A percentile compares a stretch with the other conserved stretches of the same genome.
Evolutionary conservation across 2,888 invertebrate genomes (phyloP).

Genomic region (Hyles lineata): DNA sequence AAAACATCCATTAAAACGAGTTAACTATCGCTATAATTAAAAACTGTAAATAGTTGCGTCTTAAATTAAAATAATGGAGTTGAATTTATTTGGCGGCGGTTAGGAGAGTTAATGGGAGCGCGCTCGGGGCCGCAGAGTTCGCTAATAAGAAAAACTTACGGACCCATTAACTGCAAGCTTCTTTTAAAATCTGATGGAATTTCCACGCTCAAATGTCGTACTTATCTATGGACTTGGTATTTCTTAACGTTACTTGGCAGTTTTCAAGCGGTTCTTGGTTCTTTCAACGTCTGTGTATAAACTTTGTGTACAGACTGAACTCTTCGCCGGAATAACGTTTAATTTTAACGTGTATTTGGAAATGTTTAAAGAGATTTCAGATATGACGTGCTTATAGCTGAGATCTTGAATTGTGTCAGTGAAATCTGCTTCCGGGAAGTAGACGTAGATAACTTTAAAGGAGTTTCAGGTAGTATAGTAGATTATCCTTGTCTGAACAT

Average conservation of each 20-base stretch:
- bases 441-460: no score
- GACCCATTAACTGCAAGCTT: constrained; percentile 21
- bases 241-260: constrained; percentile 15
- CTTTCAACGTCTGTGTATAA: constrained; percentile 1
- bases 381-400: no score
- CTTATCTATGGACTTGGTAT: constrained; percentile 17
- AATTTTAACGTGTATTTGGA: neutral
- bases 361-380: no score
- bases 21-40: constrained; percentile 1
- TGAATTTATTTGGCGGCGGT: constrained; percentile 50
- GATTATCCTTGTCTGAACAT: no score
- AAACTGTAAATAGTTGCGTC: constrained; percentile 3
- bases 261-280: constrained; percentile 13
- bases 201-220: constrained; percentile 3
- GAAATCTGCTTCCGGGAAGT: no score
- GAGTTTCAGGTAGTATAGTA: no score
- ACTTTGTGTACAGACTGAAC: neutral
- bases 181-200: constrained; percentile 23
- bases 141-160: constrained; percentile 27
- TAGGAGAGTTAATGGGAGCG: constrained; percentile 42
- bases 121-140: neutral
- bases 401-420: no score
- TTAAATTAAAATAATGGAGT: constrained; percentile 55
- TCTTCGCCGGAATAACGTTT: neutral
- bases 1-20: neutral